Evolutionary conservation across 2,888 invertebrate species (phyloP), one percentile per base, ranked within the genome.

Genomic region (Sphaerophoria taeniata): DNA sequence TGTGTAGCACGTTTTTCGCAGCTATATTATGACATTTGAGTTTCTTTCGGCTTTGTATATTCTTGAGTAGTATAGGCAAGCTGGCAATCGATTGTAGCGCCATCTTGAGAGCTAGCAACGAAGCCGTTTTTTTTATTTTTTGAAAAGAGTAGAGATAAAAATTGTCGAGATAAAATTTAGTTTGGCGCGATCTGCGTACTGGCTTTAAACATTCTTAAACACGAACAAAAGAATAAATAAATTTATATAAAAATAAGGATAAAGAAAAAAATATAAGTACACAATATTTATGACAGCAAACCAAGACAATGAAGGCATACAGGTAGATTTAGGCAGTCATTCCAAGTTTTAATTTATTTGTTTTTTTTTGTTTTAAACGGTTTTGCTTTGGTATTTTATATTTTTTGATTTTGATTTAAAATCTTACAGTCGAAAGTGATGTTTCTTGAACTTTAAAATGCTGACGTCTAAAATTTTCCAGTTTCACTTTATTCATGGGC

Each of bases 401-500:
- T 70, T 79, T 72, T 55, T 76, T 70, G 73, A 47, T 60, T 82
- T 85, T 84, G 43, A 49, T 74, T 88, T 88, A 88, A 88, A 88
- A 89, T 88, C 95, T 95, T 96, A 96, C 96, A 95, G 96, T 94
- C 92, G 95, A 95, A 91, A 96, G 94, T 89, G 96, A 95, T 87
- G 96, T 96, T 93, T 96, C 96, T 92, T 96, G 95, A 89, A 95
- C 94, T 93, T 95, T 94, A 92, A 95, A 95, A 90, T 95, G 94
- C 92, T 94, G 94, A 93, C 94, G 93, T 90, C 93, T 93, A 92
- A 95, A 95, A 92, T 95, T 95, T 92, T 95, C 96, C 93, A 96
- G 93, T 93, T 96, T 96, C 93, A 95, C 95, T 93, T 94, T 95
- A 94, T 96, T 96, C 93, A 96, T 95, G 88, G 96, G 96, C 88